Evolutionary conservation across 2,113 vertebrate species (phyloP).

Genomic region (Capreolus pygargus): DNA sequence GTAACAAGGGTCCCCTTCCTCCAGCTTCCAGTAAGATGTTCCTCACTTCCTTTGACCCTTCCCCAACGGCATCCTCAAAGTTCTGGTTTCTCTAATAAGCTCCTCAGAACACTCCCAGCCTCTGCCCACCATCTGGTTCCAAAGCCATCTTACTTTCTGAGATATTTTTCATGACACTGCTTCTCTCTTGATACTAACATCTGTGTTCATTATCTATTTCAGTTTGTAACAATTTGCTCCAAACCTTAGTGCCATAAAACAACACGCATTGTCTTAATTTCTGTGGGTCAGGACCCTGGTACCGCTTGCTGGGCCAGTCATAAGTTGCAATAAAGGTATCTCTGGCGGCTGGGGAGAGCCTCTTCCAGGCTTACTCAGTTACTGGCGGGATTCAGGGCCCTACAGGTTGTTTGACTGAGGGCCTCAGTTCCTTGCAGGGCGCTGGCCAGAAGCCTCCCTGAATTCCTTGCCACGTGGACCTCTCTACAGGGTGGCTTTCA

Average conservation of each 20-base stretch:
- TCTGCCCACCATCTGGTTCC: neutral
- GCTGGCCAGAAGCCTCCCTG: neutral
- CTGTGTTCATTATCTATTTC: neutral
- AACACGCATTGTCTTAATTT: neutral
- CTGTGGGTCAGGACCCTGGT: neutral
- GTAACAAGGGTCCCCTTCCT: neutral
- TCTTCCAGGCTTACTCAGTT: neutral
- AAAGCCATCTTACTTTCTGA: neutral
- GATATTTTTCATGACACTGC: neutral
- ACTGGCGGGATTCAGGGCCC: neutral
- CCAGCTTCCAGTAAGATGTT: neutral
- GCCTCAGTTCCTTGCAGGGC: neutral
- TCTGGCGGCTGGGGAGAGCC: accelerated
- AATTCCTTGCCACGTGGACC: neutral
- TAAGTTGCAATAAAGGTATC: too few relatives aligned
- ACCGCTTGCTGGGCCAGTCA: neutral
- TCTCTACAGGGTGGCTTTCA: neutral
- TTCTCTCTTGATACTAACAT: neutral
- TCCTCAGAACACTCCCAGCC: too few relatives aligned
- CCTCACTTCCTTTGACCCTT: neutral
- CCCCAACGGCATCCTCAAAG: neutral
- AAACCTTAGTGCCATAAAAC: neutral
- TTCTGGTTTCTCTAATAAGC: neutral
- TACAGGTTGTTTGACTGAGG: neutral
- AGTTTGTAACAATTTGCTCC: neutral